Evolutionary conservation across 2,797 vertebrate genomes (phyloP).

Genomic region (Gymnoscopelus braueri): DNA sequence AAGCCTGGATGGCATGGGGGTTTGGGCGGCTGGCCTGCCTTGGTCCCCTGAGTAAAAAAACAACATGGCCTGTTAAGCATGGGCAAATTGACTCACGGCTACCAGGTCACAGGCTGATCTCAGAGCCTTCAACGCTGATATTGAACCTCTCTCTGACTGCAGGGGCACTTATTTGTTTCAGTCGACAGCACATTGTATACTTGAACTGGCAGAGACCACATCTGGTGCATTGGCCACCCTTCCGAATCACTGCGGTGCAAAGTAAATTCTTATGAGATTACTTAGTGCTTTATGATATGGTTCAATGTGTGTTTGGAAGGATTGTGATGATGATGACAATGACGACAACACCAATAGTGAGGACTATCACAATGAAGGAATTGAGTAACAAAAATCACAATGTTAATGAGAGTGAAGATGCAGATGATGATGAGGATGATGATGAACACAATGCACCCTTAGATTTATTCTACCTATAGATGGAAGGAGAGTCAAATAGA

Average conservation of each 20-base stretch:
- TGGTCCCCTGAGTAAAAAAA: slow-evolving; percentile 77
- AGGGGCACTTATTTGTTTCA: slow-evolving; percentile 27
- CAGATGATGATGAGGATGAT: background rate
- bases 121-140: slow-evolving; percentile 42
- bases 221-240: slow-evolving; percentile 25
- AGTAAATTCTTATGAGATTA: background rate
- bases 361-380: background rate
- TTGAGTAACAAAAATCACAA: background rate
- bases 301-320: background rate
- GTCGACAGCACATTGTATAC: slow-evolving; percentile 15
- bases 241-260: slow-evolving; percentile 15
- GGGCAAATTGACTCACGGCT: slow-evolving; percentile 63
- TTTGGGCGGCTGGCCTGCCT: slow-evolving; percentile 84
- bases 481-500: slow-evolving; percentile 18
- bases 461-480: too few species aligned
- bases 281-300: background rate
- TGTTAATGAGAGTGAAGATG: background rate
- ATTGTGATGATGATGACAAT: slow-evolving; percentile 5
- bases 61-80: slow-evolving; percentile 62
- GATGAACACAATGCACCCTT: too few species aligned
- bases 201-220: slow-evolving; percentile 18
- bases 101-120: slow-evolving; percentile 51
- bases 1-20: slow-evolving; percentile 91
- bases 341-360: background rate
- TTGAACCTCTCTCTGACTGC: slow-evolving; percentile 37